Percentiles rank a stretch among this genome's conserved stretches.
These are phyloP conservation scores for Dipodomys stephensi DNA, from an alignment of 2,113 vertebrate genomes.

Conservation along the genomic window DNA sequence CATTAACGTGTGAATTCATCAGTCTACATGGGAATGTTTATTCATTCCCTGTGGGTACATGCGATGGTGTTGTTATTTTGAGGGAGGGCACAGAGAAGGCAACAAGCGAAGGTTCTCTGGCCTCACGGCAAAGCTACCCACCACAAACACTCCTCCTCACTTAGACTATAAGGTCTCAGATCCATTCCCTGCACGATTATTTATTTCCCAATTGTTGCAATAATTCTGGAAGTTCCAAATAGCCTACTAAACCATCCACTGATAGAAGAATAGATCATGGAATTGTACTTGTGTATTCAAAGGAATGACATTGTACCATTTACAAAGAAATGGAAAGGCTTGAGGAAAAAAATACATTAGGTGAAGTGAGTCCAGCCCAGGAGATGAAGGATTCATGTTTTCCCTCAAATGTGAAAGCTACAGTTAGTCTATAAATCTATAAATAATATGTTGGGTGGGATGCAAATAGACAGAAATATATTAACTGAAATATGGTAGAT, in stretches of 20 bases:
- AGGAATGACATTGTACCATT: too few relatives aligned
- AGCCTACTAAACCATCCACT: not conserved
- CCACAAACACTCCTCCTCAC: too few relatives aligned
- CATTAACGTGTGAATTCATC: not conserved
- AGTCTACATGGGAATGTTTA: not conserved
- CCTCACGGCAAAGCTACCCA: not conserved
- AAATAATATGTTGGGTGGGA: too few relatives aligned
- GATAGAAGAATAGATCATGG: not conserved
- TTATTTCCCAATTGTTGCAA: not conserved
- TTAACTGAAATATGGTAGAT: too few relatives aligned
- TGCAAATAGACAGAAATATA: too few relatives aligned
- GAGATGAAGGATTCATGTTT: too few relatives aligned
- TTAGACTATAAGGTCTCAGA: not conserved
- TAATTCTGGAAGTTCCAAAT: not conserved
- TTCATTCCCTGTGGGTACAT: not conserved
- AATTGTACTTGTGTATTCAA: too few relatives aligned
- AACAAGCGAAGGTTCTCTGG: not conserved
- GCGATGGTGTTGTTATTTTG: not conserved
- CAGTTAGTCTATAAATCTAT: too few relatives aligned
- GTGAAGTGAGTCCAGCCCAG: too few relatives aligned
- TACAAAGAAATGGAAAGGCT: too few relatives aligned
- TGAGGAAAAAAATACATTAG: too few relatives aligned
- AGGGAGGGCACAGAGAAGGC: not conserved
- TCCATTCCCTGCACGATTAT: not conserved
- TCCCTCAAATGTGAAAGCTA: too few relatives aligned